Percentiles rank a stretch among this genome's conserved stretches.
phyloP scores from a whole-genome alignment of 2,888 invertebrate genomes.

The Amphiduros pacificus region DNA sequence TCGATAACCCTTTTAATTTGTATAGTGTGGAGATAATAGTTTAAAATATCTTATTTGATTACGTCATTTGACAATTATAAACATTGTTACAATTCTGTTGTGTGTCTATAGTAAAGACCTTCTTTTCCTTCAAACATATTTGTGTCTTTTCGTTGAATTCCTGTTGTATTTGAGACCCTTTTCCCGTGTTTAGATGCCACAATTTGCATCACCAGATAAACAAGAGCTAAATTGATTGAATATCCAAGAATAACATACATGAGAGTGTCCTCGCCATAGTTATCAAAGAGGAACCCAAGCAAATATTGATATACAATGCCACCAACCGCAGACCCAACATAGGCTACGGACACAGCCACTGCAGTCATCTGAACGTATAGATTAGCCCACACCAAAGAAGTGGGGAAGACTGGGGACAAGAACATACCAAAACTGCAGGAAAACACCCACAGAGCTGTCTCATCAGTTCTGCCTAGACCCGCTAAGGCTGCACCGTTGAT shows the following conservation, averaged over 20 bases:
- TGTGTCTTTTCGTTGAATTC: too few relatives aligned
- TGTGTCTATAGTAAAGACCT: too few relatives aligned
- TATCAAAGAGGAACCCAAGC: conserved; percentile 6
- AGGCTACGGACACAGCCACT: conserved; percentile 14
- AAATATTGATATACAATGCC: conserved; percentile 20
- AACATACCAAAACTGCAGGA: conserved; percentile 3
- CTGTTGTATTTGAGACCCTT: too few relatives aligned
- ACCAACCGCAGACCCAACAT: conserved; percentile 13
- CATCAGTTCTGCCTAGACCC: not conserved
- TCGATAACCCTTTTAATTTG: too few relatives aligned
- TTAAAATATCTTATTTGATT: too few relatives aligned
- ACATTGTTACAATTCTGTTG: too few relatives aligned
- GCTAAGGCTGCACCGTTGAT: not conserved
- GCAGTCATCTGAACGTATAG: conserved; percentile 16
- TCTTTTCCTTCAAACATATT: too few relatives aligned
- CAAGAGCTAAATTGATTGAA: not conserved
- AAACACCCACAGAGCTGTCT: conserved; percentile 3
- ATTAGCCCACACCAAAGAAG: conserved; percentile 14
- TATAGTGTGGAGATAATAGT: too few relatives aligned
- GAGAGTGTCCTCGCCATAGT: not conserved
- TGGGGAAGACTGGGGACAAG: conserved; percentile 17
- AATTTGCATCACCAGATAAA: not conserved
- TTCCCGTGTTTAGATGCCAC: not conserved
- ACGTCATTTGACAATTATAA: too few relatives aligned
- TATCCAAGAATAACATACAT: conserved; percentile 6